Percentiles rank a stretch among this genome's conserved stretches.
phyloP scores from a whole-genome alignment of 92 coral and sea anemone species.

The Phenganax marumi region DNA sequence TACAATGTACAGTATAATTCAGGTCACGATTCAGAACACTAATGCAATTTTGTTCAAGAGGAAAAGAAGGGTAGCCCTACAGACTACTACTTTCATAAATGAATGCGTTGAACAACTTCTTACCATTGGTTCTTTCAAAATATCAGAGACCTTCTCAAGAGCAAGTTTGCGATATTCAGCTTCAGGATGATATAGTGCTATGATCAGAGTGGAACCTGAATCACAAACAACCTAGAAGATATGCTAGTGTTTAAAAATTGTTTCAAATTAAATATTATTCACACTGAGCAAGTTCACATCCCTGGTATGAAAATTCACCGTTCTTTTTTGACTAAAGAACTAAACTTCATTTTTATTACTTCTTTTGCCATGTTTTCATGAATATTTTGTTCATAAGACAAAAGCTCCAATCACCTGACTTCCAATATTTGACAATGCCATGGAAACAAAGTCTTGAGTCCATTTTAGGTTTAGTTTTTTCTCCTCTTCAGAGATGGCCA shows the following conservation, averaged over 20 bases:
- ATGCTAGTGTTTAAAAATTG: neutral
- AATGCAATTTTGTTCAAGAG: neutral
- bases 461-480: constrained; percentile 50
- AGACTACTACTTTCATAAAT: too few species aligned
- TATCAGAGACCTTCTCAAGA: constrained; percentile 66
- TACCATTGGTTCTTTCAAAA: constrained; percentile 66
- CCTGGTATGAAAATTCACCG: too few species aligned
- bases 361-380: neutral
- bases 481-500: constrained; percentile 25
- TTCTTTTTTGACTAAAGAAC: too few species aligned
- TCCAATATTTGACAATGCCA: constrained; percentile 77
- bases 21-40: neutral
- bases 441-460: constrained; percentile 78
- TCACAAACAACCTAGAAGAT: constrained; percentile 75
- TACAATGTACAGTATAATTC: neutral
- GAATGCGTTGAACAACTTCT: neutral
- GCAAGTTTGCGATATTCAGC: constrained; percentile 84
- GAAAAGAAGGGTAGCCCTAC: too few species aligned
- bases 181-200: constrained; percentile 94
- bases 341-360: neutral
- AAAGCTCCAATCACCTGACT: constrained; percentile 64
- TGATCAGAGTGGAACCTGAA: constrained; percentile 72
- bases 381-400: neutral
- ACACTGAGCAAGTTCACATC: too few species aligned
- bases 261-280: too few species aligned